Percentiles rank a stretch among this genome's conserved stretches.
phyloP scores from a whole-genome alignment of 2,888 invertebrate species.

The Epinotia brunnichana region DNA sequence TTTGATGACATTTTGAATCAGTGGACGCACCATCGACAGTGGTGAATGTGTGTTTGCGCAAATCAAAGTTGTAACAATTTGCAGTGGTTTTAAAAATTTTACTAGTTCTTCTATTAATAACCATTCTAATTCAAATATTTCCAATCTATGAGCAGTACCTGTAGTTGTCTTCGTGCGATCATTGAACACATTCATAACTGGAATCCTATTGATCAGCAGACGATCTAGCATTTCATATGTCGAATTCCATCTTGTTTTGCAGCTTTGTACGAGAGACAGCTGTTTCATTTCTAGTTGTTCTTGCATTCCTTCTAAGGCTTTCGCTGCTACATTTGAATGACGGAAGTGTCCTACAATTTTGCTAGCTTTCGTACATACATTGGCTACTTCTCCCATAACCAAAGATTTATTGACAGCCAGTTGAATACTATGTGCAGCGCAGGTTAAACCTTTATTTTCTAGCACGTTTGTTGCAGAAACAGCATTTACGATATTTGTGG shows the following conservation, averaged over 20 bases:
- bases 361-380: neutral
- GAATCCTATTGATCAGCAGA: constrained; percentile 4
- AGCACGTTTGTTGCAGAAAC: neutral
- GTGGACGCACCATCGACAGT: constrained; percentile 12
- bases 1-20: constrained; percentile 7
- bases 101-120: constrained; percentile 4
- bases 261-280: neutral
- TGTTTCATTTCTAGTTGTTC: neutral
- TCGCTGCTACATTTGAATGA: neutral
- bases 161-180: constrained; percentile 4
- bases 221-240: too few species aligned
- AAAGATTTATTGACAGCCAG: neutral
- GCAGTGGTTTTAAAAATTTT: constrained; percentile 7
- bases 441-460: neutral
- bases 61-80: constrained; percentile 6
- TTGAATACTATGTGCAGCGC: neutral
- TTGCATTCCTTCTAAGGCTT: neutral
- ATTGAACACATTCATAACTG: constrained; percentile 9
- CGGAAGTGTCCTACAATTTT: neutral
- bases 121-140: constrained; percentile 9
- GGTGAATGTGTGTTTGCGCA: constrained; percentile 5
- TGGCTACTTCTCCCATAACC: neutral
- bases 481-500: too few species aligned
- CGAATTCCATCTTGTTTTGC: too few species aligned
- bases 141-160: constrained; percentile 6